Evolutionary conservation across 1,140 invertebrate genomes (phyloP).

Genomic region (Polypedilum vanderplanki): DNA sequence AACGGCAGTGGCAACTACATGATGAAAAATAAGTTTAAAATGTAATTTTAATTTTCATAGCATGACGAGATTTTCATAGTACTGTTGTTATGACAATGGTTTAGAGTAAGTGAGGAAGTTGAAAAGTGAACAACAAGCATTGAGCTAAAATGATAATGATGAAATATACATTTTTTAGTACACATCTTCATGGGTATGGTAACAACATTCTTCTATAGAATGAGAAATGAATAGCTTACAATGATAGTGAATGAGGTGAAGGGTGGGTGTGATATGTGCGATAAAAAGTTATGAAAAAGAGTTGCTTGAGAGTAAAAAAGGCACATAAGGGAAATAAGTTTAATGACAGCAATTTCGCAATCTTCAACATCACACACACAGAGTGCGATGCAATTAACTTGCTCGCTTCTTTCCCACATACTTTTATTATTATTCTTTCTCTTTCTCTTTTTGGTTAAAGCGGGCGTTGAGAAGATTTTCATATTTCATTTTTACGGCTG

Average conservation of each 20-base stretch:
- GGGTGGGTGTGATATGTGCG: too few species aligned
- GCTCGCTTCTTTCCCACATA: not conserved
- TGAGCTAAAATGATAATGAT: not conserved
- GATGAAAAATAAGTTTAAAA: too few species aligned
- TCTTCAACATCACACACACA: not conserved
- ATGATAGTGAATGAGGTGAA: too few species aligned
- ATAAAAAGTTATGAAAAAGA: not conserved
- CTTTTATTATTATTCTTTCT: not conserved
- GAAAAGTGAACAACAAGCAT: not conserved
- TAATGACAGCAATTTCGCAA: constrained; percentile 17
- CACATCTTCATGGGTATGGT: not conserved
- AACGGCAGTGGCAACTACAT: too few species aligned
- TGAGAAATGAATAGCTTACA: too few species aligned
- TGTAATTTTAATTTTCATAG: too few species aligned
- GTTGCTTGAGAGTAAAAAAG: not conserved
- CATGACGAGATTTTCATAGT: not conserved
- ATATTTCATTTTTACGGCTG: constrained; percentile 18
- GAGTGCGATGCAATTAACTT: constrained; percentile 11
- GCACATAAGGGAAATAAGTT: constrained; percentile 17
- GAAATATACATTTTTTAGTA: not conserved
- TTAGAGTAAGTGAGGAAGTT: not conserved
- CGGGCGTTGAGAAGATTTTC: not conserved
- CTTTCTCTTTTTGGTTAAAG: not conserved
- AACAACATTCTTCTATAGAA: too few species aligned
- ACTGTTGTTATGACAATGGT: not conserved